phyloP scores from a whole-genome alignment of 2,113 vertebrate species.

The Saguinus midas region DNA sequence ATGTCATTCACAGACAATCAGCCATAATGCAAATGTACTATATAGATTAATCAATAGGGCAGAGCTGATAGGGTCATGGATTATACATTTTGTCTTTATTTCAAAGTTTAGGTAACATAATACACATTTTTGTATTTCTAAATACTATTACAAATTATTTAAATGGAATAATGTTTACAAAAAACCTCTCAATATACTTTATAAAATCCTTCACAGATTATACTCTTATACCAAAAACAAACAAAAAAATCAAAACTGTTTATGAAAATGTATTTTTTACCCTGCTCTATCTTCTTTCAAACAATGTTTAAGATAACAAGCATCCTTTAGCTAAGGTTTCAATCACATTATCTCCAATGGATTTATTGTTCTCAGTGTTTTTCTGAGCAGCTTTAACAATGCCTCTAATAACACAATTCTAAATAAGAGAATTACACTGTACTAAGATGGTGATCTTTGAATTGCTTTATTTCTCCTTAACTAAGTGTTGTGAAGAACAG shows the following conservation, averaged over 20 bases:
- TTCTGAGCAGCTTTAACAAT: background rate
- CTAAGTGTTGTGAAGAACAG: background rate
- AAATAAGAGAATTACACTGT: background rate
- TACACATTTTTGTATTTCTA: background rate
- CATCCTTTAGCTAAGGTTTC: background rate
- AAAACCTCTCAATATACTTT: background rate
- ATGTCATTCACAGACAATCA: background rate
- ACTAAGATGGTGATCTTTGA: background rate
- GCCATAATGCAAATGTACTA: background rate
- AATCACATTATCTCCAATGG: background rate
- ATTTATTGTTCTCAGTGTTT: background rate
- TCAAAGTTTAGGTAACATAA: background rate
- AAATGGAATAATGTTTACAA: background rate
- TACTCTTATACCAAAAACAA: background rate
- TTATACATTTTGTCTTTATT: background rate
- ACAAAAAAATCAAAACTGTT: background rate
- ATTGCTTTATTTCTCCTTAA: background rate
- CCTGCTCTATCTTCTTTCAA: background rate
- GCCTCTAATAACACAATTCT: background rate
- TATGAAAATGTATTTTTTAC: background rate
- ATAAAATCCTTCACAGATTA: background rate
- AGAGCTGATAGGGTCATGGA: background rate
- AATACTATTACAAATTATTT: background rate
- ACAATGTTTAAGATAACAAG: background rate
- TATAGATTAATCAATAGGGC: background rate